Conservation (phyloP, 2,113 vertebrate genomes). For the Loxodonta africana region DNA sequence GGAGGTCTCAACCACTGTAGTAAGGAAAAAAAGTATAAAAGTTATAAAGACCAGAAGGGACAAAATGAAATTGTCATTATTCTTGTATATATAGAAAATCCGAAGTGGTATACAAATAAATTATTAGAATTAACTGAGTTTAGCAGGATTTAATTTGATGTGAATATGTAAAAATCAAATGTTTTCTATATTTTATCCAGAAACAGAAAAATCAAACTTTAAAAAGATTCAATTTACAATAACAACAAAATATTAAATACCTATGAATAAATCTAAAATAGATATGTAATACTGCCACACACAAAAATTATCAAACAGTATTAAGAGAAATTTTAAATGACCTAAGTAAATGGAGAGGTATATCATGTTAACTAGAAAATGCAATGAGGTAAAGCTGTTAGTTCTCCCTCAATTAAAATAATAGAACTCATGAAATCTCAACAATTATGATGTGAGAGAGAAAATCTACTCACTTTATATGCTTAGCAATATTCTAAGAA, state of each 20-base stretch:
- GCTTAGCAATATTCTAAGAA: too few species aligned
- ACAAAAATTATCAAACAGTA: neutral
- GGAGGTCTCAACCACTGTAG: too few species aligned
- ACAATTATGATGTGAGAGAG: neutral
- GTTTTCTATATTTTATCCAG: neutral
- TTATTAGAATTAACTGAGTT: neutral
- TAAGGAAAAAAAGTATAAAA: neutral
- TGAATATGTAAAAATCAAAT: too few species aligned
- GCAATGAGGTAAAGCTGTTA: neutral
- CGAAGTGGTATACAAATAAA: neutral
- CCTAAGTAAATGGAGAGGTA: too few species aligned
- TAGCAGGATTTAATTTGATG: neutral
- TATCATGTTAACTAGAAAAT: neutral
- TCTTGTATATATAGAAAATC: neutral
- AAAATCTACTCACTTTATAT: too few species aligned
- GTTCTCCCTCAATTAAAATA: neutral
- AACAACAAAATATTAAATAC: neutral
- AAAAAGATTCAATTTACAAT: too few species aligned
- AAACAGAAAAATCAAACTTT: neutral
- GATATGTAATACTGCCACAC: neutral
- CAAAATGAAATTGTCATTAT: neutral
- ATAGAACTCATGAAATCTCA: neutral
- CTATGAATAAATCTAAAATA: neutral
- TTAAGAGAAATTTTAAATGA: too few species aligned
- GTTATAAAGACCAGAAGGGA: neutral